Conservation (phyloP, 64 coral and sea anemone genomes). For the Montipora capricornis region DNA sequence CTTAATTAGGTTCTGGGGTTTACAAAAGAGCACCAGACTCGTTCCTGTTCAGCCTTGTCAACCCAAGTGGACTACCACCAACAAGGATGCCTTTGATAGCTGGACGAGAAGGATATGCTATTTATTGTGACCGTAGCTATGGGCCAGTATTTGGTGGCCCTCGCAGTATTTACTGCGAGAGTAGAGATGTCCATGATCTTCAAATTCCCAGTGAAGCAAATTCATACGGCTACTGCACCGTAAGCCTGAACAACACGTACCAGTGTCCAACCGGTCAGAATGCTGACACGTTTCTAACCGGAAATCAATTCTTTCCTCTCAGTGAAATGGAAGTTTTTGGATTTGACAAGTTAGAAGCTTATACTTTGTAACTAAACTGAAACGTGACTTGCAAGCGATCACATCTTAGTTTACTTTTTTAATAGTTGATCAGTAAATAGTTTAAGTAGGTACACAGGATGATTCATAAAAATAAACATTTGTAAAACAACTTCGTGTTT, state of each 20-base stretch:
- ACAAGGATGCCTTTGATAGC: not conserved
- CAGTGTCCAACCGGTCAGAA: constrained; percentile 22
- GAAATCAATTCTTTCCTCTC: constrained; percentile 7
- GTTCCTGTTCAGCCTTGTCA: constrained; percentile 47
- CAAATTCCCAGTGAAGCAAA: not conserved
- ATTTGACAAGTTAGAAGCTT: not conserved
- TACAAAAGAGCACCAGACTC: constrained; percentile 31
- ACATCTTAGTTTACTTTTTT: no score
- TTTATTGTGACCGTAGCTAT: not conserved
- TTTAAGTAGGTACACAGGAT: no score
- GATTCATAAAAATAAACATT: no score
- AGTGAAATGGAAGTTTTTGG: constrained; percentile 37
- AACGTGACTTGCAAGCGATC: no score
- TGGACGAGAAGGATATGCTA: constrained; percentile 2
- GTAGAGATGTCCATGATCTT: constrained; percentile 1
- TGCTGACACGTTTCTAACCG: not conserved
- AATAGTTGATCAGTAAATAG: no score
- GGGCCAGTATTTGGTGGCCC: constrained; percentile 48
- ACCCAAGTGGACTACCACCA: constrained; percentile 6
- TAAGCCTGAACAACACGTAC: constrained; percentile 30
- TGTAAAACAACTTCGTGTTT: no score
- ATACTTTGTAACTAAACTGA: no score
- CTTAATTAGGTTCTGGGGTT: not conserved
- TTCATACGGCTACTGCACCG: not conserved
- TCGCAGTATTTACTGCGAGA: no score